These are phyloP conservation scores for Leptobrachium ailaonicum DNA, from an alignment of 2,113 vertebrate species.

Conservation along the genomic window DNA sequence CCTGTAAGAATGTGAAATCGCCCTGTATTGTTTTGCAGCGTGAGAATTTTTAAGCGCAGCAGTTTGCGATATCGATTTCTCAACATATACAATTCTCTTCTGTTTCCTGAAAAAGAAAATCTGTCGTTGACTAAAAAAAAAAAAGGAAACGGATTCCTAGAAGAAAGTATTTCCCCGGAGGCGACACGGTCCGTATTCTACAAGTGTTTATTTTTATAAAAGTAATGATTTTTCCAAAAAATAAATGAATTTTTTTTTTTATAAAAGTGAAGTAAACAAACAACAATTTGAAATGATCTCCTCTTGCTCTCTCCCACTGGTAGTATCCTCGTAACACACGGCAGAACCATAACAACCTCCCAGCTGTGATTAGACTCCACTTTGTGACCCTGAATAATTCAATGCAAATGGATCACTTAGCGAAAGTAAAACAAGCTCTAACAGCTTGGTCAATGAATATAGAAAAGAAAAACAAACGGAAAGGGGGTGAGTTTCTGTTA, in stretches of 20 bases:
- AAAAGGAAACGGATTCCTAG: neutral
- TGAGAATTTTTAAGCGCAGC: neutral
- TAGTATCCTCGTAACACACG: neutral
- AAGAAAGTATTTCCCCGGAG: neutral
- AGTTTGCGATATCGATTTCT: neutral
- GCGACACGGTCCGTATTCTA: neutral
- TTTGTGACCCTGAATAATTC: neutral
- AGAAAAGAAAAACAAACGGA: neutral
- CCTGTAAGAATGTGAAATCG: too few species aligned
- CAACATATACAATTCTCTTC: neutral
- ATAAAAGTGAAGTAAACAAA: too few species aligned
- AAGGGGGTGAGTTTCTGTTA: neutral
- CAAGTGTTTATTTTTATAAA: neutral
- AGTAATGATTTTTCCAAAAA: neutral
- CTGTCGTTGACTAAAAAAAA: neutral
- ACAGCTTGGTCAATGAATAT: neutral
- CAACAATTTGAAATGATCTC: neutral
- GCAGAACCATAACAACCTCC: neutral
- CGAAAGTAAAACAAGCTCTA: too few species aligned
- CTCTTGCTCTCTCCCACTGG: neutral
- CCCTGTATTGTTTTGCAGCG: neutral
- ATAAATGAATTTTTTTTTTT: neutral
- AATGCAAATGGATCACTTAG: neutral
- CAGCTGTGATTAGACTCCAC: neutral
- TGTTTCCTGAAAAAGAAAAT: neutral